Base-by-base conservation (phyloP, 2,113 vertebrate genomes). In the Chrysemys picta region DNA sequence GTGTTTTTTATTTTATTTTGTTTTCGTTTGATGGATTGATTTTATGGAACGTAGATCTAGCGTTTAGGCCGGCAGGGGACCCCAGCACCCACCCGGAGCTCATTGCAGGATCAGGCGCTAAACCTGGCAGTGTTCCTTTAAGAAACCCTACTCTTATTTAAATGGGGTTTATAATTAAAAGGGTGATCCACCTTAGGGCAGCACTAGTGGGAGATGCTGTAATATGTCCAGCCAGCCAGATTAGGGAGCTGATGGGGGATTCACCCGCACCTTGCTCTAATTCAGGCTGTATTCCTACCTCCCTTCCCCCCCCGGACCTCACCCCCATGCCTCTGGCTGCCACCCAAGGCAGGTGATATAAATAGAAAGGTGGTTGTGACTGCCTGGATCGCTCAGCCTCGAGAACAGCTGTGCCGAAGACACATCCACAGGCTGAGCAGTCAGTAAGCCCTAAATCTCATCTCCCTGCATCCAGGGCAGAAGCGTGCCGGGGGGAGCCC, bases 361-460 rank as follows among this genome's bases (percentile, higher is more conserved):
- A 78, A 78, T 78, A 45, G 42, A 78, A 47, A 47, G 75, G 42
- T 45, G 25, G 22, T 25, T 78, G 69, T 24, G 38, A 24, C 42
- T 47, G 75, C 75, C 75, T 13, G 75, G 24, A 13, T 47, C 6
- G 6, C 75, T 78, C 42, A 14, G 31, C 35, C 50, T 38, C 1
- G 3, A 12, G 49, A 53, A 83, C 53, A 56, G 75, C 75, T 91
- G 62, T 85, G 87, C 79, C n/a, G 49, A n/a, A 91, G 79, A 81
- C 81, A 81, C 62, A 80, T 69, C 80, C 78, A 81, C 93, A 89
- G 91, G 85, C 86, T 93, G 88, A 90, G 88, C 92, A 90, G 52
- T 88, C 89, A 56, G 45, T 93, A 93, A 90, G 84, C 93, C 47
- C 79, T 80, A 90, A 87, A 90, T 84, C 93, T 90, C 89, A 57